phyloP scores from a whole-genome alignment of 2,113 vertebrate genomes.

The Chinchilla lanigera region DNA sequence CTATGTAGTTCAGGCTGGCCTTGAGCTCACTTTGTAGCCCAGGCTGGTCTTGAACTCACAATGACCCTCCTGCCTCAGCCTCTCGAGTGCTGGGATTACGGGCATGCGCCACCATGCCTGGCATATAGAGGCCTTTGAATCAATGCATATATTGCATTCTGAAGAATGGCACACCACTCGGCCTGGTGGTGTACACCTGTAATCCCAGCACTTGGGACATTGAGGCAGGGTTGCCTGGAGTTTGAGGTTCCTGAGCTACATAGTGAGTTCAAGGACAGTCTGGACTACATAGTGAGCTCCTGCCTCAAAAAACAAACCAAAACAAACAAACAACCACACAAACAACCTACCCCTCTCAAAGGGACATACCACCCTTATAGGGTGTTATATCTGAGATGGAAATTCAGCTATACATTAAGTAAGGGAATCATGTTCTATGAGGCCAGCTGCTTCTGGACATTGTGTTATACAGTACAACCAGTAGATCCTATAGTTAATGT shows the following conservation, averaged over 20 bases:
- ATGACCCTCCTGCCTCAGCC: too few species aligned
- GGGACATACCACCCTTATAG: background rate
- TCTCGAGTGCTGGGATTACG: too few species aligned
- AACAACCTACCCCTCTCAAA: background rate
- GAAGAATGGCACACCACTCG: background rate
- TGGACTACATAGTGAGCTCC: background rate
- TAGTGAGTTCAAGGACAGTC: background rate
- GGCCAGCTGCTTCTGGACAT: background rate
- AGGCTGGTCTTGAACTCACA: too few species aligned
- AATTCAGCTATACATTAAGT: background rate
- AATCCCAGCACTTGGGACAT: background rate
- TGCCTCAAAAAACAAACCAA: background rate
- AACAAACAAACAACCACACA: background rate
- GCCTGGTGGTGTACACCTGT: background rate
- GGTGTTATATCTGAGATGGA: background rate
- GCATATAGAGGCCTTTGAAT: background rate
- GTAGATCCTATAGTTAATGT: background rate
- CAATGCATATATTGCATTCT: background rate
- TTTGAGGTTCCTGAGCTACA: background rate
- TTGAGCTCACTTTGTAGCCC: too few species aligned
- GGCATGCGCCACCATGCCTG: too few species aligned
- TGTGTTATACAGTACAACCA: background rate
- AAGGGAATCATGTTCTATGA: background rate
- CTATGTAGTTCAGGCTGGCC: too few species aligned
- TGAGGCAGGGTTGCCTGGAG: background rate